Evolutionary conservation across 2,888 invertebrate species (phyloP), one percentile per base, ranked within the genome.

Genomic region (Cyclophora punctaria): DNA sequence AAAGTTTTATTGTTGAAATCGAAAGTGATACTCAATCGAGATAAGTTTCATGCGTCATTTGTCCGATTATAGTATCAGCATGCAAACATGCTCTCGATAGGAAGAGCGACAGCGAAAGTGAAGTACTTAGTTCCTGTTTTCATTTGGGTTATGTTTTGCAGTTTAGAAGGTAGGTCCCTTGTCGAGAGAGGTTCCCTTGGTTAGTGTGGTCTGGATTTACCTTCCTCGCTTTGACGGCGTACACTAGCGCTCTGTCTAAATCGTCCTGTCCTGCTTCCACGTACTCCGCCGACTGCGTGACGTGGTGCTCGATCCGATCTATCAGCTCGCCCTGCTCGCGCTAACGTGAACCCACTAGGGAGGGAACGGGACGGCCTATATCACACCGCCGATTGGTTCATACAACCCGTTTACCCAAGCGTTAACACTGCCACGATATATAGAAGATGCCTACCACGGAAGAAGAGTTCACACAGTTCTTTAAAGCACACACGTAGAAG

Each of bases 221-320:
- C 95, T 96, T 94, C 89, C 96, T 91, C 66, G 97, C 96, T 89
- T 96, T 96, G 80, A 91, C 92, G 83, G 94, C 94, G 90, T 96
- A 97, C 73, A 92, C 91, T 74, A 93, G 91, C 63, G 97, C 97
- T 75, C 91, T 89, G 78, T 90, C 90, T 65, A 97, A 92, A 82
- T 98, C 93, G 65, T 89, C 90, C 69, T 93, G 93, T 67, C 96
- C 97, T 62, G 91, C 90, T 75, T 93, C 93, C 71, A 97, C 94
- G 90, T 94, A 95, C 83, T 96, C 95, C 65, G 92, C 92, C 63
- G 96, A 94, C 83, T 94, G 93, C 71, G 93, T 93, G 65, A 98
- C 97, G 89, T 97, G 96, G 90, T 95, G 95, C 90, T 98, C 97
- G 89, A 98, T 95, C 83, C 96, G 92, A 90, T 97, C 96, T 79